These are phyloP conservation scores for Drosophila orosa DNA, from an alignment of 1,140 invertebrate genomes.

Conservation along the genomic window DNA sequence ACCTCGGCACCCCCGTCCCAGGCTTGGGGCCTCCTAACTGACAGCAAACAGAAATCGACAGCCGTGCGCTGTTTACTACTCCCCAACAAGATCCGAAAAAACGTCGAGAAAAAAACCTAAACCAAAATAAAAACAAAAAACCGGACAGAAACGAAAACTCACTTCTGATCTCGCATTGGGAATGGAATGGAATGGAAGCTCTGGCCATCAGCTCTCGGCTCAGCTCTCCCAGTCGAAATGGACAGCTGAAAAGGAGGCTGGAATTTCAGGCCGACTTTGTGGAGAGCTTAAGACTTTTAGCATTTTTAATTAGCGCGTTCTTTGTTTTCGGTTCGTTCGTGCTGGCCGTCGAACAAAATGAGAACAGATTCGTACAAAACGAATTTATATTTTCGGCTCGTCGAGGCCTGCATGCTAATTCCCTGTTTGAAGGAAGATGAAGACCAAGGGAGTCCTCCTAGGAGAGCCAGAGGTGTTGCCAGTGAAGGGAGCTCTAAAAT, in stretches of 20 bases:
- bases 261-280: constrained; percentile 59
- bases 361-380: constrained; percentile 56
- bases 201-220: constrained; percentile 49
- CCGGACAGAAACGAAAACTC: constrained; percentile 39
- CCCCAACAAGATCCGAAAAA: constrained; percentile 66
- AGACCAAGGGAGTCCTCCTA: neutral
- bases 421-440: constrained; percentile 10
- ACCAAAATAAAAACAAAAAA: constrained; percentile 44
- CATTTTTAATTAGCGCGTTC: constrained; percentile 83
- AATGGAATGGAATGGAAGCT: constrained; percentile 63
- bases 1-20: neutral
- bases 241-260: constrained; percentile 82
- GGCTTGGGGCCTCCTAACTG: constrained; percentile 47
- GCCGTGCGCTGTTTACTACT: constrained; percentile 75
- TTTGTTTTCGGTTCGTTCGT: constrained; percentile 81
- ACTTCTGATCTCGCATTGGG: constrained; percentile 69
- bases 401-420: constrained; percentile 50
- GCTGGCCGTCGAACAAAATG: constrained; percentile 39
- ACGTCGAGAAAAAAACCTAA: constrained; percentile 21
- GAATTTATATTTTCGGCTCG: constrained; percentile 31
- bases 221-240: constrained; percentile 52
- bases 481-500: constrained; percentile 2
- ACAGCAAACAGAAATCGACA: constrained; percentile 79
- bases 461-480: constrained; percentile 30
- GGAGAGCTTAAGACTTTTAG: constrained; percentile 77